Conservation (phyloP, 2,113 vertebrate genomes). For the Cervus canadensis region DNA sequence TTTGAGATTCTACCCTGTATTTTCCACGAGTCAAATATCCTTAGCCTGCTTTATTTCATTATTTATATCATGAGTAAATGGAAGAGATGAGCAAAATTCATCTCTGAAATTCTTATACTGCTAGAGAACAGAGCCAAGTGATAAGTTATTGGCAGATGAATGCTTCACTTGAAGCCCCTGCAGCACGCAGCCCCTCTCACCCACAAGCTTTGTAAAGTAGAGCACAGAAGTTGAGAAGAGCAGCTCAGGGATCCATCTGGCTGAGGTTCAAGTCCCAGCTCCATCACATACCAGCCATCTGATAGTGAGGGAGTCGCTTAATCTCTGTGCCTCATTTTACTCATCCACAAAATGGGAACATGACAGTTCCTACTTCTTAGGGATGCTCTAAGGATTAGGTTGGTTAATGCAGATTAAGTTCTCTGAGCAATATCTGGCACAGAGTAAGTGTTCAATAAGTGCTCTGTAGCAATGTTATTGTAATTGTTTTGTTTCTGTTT, state of each 20-base stretch:
- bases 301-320: neutral
- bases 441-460: neutral
- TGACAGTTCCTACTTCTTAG: neutral
- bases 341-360: neutral
- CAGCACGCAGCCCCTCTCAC: neutral
- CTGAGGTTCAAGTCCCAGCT: neutral
- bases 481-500: neutral
- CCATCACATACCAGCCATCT: accelerated
- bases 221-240: neutral
- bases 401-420: neutral
- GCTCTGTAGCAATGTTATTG: neutral
- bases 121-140: neutral
- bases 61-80: neutral
- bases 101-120: neutral
- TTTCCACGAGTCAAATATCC: neutral
- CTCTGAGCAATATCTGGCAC: neutral
- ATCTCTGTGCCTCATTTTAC: neutral
- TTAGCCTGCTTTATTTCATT: neutral
- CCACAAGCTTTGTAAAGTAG: neutral
- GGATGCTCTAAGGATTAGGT: neutral
- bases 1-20: neutral
- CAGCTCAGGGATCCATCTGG: neutral
- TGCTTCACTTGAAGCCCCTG: neutral
- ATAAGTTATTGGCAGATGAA: neutral
- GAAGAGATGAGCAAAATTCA: neutral